Base-by-base conservation (phyloP, 2,888 invertebrate genomes). In the Sarcophaga caerulescens region DNA sequence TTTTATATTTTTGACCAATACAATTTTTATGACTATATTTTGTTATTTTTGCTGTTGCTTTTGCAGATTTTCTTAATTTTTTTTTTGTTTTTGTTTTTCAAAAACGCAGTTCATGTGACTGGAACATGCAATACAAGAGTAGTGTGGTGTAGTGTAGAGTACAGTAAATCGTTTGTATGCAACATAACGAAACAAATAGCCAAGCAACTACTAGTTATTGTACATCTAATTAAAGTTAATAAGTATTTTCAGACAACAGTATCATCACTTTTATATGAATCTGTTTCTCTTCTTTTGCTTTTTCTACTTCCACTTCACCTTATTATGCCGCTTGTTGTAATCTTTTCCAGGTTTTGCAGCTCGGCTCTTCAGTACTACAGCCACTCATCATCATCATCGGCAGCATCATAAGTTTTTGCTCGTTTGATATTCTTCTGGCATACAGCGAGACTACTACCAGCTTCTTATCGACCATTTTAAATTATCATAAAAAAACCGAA, bases 181-280 rank as follows among this genome's bases (percentile, higher is more conserved):
- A 79, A 6, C n/a, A 77, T 44, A 71, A 73, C 21, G 52, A 66
- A 65, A 19, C 47, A 59, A 76, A 75, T 81, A 76, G 35, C 35
- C 35, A 35, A 35, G 35, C 59, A 74, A 84, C 84, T 75, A 81
- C 83, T 73, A 74, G 66, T 83, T 78, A 70, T 47, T 78, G 74
- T 81, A 81, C 45, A 35, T 35, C 84, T 86, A 86, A 86, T 86
- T 86, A 86, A 86, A 86, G 86, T 81, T 86, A 86, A 86, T 86
- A 86, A 86, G 86, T 81, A 81, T 84, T 81, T 84, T 84, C 86
- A 81, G 81, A 78, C 83, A 84, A 62, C 81, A 84, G 86, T 84
- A 86, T 83, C 86, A 86, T 84, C 86, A 86, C 86, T 86, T 86
- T 86, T 86, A 81, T 65, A 77, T 63, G 62, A 68, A 52, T 71